Base-by-base conservation (phyloP, 2,113 vertebrate genomes). In the Butorides virescens region DNA sequence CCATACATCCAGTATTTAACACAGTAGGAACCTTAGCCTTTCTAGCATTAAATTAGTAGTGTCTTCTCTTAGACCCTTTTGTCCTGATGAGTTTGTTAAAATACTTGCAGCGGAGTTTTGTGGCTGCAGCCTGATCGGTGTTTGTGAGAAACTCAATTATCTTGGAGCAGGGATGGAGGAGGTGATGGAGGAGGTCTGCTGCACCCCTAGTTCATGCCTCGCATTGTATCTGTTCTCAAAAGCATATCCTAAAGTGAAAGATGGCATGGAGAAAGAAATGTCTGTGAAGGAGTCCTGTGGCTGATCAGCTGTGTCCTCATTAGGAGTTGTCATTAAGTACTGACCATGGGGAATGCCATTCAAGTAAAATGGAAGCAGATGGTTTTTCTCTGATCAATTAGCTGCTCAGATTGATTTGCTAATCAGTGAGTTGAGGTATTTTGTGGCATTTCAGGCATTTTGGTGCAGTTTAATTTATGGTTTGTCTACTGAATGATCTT, bases 371-470 rank as follows among this genome's bases (percentile, higher is more conserved):
- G 76, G 79, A 96, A 66, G 89, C 89, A 96, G 91, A 97, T 93
- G 81, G 36, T 91, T 96, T 86, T 92, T 63, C 93, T 88, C 91
- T 90, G 88, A 95, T 96, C 94, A 97, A 91, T 97, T 97, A 97
- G 94, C 85, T 92, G 62, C 81, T 95, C 88, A 92, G 78, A 93
- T 71, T 93, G 83, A 93, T 96, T 95, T 93, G 75, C 92, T 96
- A 66, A 96, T 95, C 93, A 95, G 91, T 71, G 90, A 94, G 67
- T 92, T 95, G 95, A 96, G 85, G 92, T 93, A 97, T 94, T 94
- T 95, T 91, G 93, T 93, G 88, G 52, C 66, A 82, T 96, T 97
- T 91, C 84, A 84, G 86, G 72, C 92, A 73, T 96, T 97, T 96
- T 93, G 75, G 62, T 72, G 53, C 75, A 30, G 52, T 87, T 94